Conservation (phyloP, 2,113 vertebrate genomes). For the Coptodon rendalli region DNA sequence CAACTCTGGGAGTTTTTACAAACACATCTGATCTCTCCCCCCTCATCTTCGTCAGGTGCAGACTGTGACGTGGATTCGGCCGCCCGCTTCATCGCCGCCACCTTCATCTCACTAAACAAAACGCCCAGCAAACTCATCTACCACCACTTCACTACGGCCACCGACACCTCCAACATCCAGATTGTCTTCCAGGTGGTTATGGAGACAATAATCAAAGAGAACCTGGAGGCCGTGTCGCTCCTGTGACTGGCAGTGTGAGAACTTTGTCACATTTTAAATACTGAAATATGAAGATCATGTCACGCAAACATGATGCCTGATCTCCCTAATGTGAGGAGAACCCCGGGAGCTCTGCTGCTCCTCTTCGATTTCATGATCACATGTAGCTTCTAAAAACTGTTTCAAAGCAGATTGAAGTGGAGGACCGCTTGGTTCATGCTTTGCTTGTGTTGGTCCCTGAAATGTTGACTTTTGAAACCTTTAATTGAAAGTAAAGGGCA, state of each 20-base stretch:
- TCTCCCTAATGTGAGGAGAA: background rate
- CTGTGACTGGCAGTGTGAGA: slow-evolving; percentile 26
- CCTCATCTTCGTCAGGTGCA: slow-evolving; percentile 47
- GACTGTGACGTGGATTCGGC: slow-evolving; percentile 74
- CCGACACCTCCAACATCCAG: slow-evolving; percentile 77
- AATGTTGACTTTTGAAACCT: background rate
- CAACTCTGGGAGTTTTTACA: background rate
- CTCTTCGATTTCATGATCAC: background rate
- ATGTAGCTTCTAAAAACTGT: background rate
- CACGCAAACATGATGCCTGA: background rate
- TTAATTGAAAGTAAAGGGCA: background rate
- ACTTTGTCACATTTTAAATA: background rate
- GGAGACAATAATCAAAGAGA: slow-evolving; percentile 77
- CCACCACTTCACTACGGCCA: slow-evolving; percentile 78
- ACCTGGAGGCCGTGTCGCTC: slow-evolving; percentile 73
- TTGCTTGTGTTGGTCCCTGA: background rate
- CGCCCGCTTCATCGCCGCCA: slow-evolving; percentile 68
- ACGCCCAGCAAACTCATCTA: slow-evolving; percentile 67
- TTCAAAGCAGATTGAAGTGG: background rate
- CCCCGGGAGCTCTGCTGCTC: background rate
- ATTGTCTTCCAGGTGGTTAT: slow-evolving; percentile 78
- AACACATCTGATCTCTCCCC: background rate
- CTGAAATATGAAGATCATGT: background rate
- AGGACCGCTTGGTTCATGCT: background rate
- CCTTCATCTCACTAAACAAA: slow-evolving; percentile 63